Evolutionary conservation across 2,113 vertebrate species (phyloP).

Genomic region (Neolamprologus fasciatus): DNA sequence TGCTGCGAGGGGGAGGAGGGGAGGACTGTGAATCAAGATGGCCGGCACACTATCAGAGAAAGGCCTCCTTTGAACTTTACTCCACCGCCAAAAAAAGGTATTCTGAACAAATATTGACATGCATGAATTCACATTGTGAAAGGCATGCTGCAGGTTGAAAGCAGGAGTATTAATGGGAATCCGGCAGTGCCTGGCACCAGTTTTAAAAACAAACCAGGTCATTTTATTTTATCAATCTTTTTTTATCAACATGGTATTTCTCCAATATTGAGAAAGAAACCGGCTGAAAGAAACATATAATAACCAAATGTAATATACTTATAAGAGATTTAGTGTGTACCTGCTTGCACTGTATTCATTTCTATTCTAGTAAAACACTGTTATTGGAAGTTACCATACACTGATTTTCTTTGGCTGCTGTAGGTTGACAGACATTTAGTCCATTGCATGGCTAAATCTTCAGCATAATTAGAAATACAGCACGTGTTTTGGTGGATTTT

Average conservation of each 20-base stretch:
- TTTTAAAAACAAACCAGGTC: not conserved
- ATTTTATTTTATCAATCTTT: not conserved
- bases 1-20: slow-evolving; percentile 79
- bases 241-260: not conserved
- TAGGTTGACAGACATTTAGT: not conserved
- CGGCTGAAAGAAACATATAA: not conserved
- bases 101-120: not conserved
- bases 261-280: not conserved
- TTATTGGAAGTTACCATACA: not conserved
- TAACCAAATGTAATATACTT: not conserved
- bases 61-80: slow-evolving; percentile 68
- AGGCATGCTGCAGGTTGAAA: not conserved
- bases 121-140: not conserved
- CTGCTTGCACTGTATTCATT: not conserved
- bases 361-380: not conserved
- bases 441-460: not conserved
- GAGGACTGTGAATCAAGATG: slow-evolving; percentile 35
- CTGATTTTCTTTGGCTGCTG: not conserved
- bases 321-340: not conserved
- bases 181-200: not conserved
- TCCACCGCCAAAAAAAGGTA: slow-evolving; percentile 75
- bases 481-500: not conserved
- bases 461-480: not conserved
- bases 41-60: slow-evolving; percentile 65
- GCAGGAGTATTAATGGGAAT: not conserved